Evolutionary conservation across 2,888 invertebrate species (phyloP), one percentile per base, ranked within the genome.

Genomic region (Nomada flava): DNA sequence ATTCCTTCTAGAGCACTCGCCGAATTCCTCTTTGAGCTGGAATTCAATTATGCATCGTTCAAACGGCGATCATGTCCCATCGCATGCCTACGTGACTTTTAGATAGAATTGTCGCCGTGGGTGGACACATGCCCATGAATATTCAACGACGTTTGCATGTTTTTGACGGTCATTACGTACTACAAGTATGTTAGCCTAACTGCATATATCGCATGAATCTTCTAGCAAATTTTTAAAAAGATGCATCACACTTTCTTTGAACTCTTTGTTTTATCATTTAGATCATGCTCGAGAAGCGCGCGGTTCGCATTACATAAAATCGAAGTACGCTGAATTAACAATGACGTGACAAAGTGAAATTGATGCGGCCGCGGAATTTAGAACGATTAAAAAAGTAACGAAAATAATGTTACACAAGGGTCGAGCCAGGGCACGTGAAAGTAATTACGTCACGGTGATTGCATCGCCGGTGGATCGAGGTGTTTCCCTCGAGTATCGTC

Each of bases 361-460:
- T 67, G 29, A 76, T 42, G 74, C 65, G 68, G 53, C 57, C 55
- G 29, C 53, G 65, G 67, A 36, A 65, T 83, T 67, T 77, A 77
- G 23, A 76, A 72, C 53, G 55, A 44, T 20, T 2, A 55, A 44
- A 13, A n/a, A 29, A 36, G 18, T 20, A 20, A 11, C 26, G 18
- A 26, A 70, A 64, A n/a, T 42, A 76, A 77, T 29, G 26, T 83
- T 69, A 52, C 69, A 69, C 68, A 69, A 83, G 83, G 83, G 79
- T 83, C 75, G 75, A 44, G 63, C 0, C 71, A 55, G 79, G 69
- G 64, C 73, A 76, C 82, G 76, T 73, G 79, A 84, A 84, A 83
- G 80, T 59, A 84, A 84, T 84, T 84, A 79, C 84, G 42, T 84
- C 79, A 84, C 76, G 62, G 79, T 67, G 84, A 84, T 76, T 79